Percentiles rank a stretch among this genome's conserved stretches.
Evolutionary conservation across 2,113 vertebrate genomes (phyloP).

Genomic region (Paralichthys olivaceus): DNA sequence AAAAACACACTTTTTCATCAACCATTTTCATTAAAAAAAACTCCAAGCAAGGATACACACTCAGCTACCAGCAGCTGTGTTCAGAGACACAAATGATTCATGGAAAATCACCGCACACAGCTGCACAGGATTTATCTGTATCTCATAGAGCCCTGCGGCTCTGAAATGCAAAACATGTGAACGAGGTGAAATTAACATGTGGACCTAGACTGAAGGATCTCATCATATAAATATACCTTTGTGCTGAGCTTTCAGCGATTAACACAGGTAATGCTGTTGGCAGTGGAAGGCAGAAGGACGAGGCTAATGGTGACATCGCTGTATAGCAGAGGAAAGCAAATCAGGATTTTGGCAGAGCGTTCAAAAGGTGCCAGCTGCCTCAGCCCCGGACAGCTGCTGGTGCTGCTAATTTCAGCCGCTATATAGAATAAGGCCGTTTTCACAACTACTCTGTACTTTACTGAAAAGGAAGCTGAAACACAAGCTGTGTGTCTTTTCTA

Average conservation of each 20-base stretch:
- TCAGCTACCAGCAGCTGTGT: conserved; percentile 5
- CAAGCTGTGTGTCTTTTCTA: conserved; percentile 18
- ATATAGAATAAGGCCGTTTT: conserved; percentile 13
- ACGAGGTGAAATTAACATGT: conserved; percentile 13
- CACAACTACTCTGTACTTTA: conserved; percentile 21
- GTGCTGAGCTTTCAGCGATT: conserved; percentile 18
- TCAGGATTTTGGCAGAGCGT: conserved; percentile 47
- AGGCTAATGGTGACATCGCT: conserved; percentile 59
- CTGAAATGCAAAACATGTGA: conserved; percentile 7
- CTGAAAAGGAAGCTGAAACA: conserved; percentile 19
- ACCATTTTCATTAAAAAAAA: neutral
- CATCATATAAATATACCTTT: conserved; percentile 9
- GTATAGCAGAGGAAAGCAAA: conserved; percentile 30
- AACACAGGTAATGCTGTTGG: conserved; percentile 14
- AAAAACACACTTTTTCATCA: neutral
- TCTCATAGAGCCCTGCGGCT: neutral
- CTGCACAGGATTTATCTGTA: too few species aligned
- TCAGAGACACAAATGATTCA: neutral
- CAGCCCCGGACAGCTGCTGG: conserved; percentile 29
- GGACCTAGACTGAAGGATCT: neutral
- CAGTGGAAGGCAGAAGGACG: conserved; percentile 24
- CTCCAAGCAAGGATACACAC: neutral
- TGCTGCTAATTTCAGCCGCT: conserved; percentile 25
- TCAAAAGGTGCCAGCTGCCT: conserved; percentile 56
- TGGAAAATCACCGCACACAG: too few species aligned